Percentiles rank a stretch among this genome's conserved stretches.
Evolutionary conservation across 2,888 invertebrate genomes (phyloP).

Genomic region (Agrotis puta): DNA sequence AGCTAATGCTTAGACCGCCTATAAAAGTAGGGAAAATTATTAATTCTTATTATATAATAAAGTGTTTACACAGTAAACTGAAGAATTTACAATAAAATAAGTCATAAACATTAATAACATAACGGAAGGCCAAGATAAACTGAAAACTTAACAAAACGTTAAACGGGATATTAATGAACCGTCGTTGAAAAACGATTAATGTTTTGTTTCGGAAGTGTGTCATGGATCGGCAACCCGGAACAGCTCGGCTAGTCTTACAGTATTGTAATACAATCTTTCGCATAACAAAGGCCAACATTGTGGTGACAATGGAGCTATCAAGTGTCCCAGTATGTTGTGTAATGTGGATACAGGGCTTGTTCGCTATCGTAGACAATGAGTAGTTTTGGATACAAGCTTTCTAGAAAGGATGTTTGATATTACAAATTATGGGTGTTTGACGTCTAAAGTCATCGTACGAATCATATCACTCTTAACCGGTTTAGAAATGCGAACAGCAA

Average conservation of each 20-base stretch:
- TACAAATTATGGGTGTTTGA: conserved; percentile 21
- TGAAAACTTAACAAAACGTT: conserved; percentile 12
- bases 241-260: conserved; percentile 53
- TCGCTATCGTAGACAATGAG: conserved; percentile 57
- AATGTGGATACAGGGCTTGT: conserved; percentile 54
- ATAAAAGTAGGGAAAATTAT: conserved; percentile 26
- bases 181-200: conserved; percentile 39
- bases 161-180: conserved; percentile 28
- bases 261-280: conserved; percentile 74
- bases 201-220: conserved; percentile 57
- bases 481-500: conserved; percentile 15
- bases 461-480: neutral
- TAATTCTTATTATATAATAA: conserved; percentile 3
- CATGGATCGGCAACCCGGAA: conserved; percentile 64
- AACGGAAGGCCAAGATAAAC: conserved; percentile 10
- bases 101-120: conserved; percentile 4
- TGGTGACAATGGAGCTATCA: conserved; percentile 75
- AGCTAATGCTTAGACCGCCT: conserved; percentile 27
- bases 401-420: conserved; percentile 52
- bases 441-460: neutral
- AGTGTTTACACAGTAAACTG: conserved; percentile 17
- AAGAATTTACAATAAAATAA: conserved; percentile 12
- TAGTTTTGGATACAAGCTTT: conserved; percentile 55
- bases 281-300: conserved; percentile 73
- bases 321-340: conserved; percentile 67